Evolutionary conservation across 1,140 invertebrate species (phyloP), one percentile per base, ranked within the genome.

Genomic region (Idris sp.): DNA sequence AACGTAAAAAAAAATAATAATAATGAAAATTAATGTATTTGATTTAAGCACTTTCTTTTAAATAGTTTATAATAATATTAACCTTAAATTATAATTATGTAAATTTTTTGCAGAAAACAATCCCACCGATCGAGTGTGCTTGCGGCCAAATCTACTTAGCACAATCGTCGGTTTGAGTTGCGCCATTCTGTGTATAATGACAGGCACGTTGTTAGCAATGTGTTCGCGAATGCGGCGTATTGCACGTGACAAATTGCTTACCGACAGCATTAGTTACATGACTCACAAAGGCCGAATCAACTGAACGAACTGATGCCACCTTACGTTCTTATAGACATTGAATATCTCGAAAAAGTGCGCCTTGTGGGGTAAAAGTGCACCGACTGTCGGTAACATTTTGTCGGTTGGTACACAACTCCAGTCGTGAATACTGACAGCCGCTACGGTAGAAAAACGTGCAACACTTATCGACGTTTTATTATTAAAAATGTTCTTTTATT

Each of bases 121-220:
- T 28, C 51, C 81, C 3, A 79, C 76, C 14, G 86, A 90, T 58
- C 90, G 91, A 78, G 92, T 94, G 0, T 96, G 94, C 76, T 85
- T 96, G 65, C 91, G 92, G 83, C 93, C 92, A 2, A 92, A 92
- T 25, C 90, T 93, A 8, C 89, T 95, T 43, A 93, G 93, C 13
- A 92, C 93, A 0, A 86, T 95, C 22, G 88, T 94, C 14, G 93
- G 91, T 0, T 88, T 92, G 0, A 90, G 91, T 14, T 93, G 91
- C 11, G 90, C 91, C 2, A 77, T 93, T 4, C 83, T 94, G 8
- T 93, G 92, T 31, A 88, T 93, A 46, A 86, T 95, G 62, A 88
- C 90, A 0, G 92, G 91, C 1, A 92, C 92, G 0, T 83, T 95
- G 15, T 84, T 93, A 31, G 90, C 92, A 0, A 92, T 93, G 56